phyloP scores from a whole-genome alignment of 2,113 vertebrate genomes.

The Manacus vitellinus region DNA sequence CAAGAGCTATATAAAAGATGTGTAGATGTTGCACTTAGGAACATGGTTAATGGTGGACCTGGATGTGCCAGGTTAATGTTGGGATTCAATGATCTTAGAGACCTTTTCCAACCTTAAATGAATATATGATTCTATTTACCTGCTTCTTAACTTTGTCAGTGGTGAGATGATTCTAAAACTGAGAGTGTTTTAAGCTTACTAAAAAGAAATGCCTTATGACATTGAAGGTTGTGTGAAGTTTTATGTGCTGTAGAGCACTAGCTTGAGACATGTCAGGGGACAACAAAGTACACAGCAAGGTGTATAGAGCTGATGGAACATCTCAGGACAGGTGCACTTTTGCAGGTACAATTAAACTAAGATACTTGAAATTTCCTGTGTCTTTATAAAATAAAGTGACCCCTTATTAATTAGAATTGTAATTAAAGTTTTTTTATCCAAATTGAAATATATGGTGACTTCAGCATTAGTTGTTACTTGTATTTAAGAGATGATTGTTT shows the following conservation, averaged over 20 bases:
- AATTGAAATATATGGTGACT: background rate
- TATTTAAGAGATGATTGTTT: background rate
- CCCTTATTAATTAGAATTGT: background rate
- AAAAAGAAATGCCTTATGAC: background rate
- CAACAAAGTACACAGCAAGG: background rate
- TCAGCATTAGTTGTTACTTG: background rate
- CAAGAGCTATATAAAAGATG: background rate
- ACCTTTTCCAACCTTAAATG: background rate
- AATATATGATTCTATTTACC: background rate
- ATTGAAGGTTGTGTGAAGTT: background rate
- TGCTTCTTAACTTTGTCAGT: background rate
- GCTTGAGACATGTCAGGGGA: background rate
- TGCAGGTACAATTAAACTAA: background rate
- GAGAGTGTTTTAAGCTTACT: background rate
- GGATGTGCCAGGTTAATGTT: background rate
- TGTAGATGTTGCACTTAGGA: background rate
- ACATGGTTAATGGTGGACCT: background rate
- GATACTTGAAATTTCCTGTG: background rate
- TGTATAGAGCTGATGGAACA: background rate
- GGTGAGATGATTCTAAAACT: background rate
- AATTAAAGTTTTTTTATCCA: background rate
- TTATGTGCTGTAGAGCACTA: background rate
- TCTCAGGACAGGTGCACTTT: background rate
- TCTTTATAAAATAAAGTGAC: background rate
- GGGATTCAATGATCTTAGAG: background rate